Percentiles rank a stretch among this genome's conserved stretches.
phyloP scores from a whole-genome alignment of 2,113 vertebrate genomes.

The Dromas ardeola region DNA sequence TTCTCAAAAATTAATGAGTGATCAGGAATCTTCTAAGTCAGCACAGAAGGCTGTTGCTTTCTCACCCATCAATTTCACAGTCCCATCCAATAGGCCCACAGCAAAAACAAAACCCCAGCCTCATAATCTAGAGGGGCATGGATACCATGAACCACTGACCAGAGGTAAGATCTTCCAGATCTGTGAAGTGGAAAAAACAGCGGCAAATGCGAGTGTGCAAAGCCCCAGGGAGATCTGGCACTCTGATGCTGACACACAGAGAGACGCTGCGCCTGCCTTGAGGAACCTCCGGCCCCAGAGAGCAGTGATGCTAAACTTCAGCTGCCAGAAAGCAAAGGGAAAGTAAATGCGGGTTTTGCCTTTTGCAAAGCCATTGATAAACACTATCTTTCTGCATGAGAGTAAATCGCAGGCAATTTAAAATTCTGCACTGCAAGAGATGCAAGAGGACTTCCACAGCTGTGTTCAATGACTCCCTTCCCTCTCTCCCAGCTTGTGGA shows the following conservation, averaged over 20 bases:
- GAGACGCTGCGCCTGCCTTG: not conserved
- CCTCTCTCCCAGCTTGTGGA: not conserved
- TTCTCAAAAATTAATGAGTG: not conserved
- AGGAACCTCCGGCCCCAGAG: not conserved
- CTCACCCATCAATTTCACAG: not conserved
- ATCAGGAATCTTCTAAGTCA: not conserved
- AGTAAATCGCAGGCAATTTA: not conserved
- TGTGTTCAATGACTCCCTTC: not conserved
- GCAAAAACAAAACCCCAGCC: not conserved
- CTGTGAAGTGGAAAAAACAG: constrained; percentile 1
- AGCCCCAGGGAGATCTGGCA: not conserved
- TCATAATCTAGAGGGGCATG: not conserved
- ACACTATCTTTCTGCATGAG: not conserved
- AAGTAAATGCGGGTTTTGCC: not conserved
- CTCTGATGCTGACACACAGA: not conserved
- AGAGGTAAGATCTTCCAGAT: not conserved
- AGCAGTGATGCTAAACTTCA: not conserved
- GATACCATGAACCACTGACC: not conserved
- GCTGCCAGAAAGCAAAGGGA: not conserved
- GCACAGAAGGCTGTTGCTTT: not conserved
- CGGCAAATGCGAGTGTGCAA: rapidly evolving
- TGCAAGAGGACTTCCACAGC: not conserved
- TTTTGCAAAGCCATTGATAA: not conserved
- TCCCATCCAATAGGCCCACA: not conserved
- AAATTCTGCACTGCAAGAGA: not conserved